Evolutionary conservation across 2,888 invertebrate species (phyloP).

Genomic region (Branchipolynoe longqiensis): DNA sequence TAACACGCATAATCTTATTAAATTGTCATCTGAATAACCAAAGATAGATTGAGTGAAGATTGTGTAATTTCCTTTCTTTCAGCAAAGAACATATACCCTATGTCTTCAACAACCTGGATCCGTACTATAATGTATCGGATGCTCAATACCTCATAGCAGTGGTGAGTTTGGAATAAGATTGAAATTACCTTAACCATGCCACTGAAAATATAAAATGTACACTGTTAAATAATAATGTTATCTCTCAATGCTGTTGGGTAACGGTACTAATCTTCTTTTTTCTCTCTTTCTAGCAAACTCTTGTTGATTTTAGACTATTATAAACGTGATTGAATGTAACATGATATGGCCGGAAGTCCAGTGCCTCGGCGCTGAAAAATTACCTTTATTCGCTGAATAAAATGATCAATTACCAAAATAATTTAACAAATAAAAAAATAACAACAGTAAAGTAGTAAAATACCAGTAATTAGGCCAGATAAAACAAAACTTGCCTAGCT

Average conservation of each 20-base stretch:
- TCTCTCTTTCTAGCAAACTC: no score
- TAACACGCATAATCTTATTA: background rate
- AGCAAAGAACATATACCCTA: conserved; percentile 76
- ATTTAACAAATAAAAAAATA: background rate
- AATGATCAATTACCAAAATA: background rate
- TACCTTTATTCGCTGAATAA: no score
- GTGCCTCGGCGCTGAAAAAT: no score
- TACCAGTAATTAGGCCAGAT: background rate
- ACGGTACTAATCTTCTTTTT: no score
- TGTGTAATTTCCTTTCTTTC: conserved; percentile 2
- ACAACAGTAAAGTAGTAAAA: background rate
- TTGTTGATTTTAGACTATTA: no score
- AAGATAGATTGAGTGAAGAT: background rate
- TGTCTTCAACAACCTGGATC: conserved; percentile 76
- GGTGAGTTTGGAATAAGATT: conserved; percentile 65
- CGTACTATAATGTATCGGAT: conserved; percentile 76
- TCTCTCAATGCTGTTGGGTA: no score
- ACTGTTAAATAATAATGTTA: background rate
- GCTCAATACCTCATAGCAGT: conserved; percentile 74
- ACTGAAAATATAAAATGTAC: no score
- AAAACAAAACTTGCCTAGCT: background rate
- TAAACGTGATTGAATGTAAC: no score
- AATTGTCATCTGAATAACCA: background rate
- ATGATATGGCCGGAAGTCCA: no score
- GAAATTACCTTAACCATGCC: background rate